Conservation (phyloP, 2,113 vertebrate genomes). For the Chaetorhynchus papuensis region DNA sequence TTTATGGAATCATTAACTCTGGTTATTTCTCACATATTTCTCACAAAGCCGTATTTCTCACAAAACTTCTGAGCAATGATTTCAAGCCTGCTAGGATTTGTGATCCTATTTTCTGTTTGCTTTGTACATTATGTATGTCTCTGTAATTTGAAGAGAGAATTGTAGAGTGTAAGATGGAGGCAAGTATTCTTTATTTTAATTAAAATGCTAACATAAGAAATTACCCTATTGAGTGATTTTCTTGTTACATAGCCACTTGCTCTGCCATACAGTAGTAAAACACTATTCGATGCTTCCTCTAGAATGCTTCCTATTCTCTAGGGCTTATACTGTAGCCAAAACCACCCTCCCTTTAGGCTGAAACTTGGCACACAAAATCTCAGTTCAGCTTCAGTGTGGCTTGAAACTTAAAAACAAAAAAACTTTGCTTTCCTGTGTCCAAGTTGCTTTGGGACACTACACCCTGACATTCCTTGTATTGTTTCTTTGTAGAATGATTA, state of each 20-base stretch:
- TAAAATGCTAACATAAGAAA: conserved; percentile 66
- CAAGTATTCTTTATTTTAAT: conserved; percentile 69
- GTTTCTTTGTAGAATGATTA: not conserved
- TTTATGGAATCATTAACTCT: conserved; percentile 30
- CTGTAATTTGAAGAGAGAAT: conserved; percentile 21
- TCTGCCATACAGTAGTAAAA: conserved; percentile 67
- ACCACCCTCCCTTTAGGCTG: conserved; percentile 36
- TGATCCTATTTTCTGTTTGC: conserved; percentile 14
- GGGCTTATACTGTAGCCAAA: conserved; percentile 65
- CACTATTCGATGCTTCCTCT: conserved; percentile 69
- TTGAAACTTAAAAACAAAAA: not conserved
- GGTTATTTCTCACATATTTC: conserved; percentile 46
- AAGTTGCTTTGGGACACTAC: not conserved
- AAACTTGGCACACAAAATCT: conserved; percentile 61
- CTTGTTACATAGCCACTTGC: conserved; percentile 55
- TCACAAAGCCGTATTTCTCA: conserved; percentile 28
- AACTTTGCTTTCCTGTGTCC: not conserved
- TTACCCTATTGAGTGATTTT: conserved; percentile 60
- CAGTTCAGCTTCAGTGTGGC: conserved; percentile 44
- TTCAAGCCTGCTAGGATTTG: conserved; percentile 25
- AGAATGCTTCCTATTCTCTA: conserved; percentile 54
- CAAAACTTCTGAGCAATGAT: conserved; percentile 27
- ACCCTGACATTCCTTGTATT: not conserved
- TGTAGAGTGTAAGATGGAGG: conserved; percentile 22
- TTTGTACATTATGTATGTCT: conserved; percentile 31